phyloP scores from a whole-genome alignment of 1,140 invertebrate species.

The Maconellicoccus hirsutus region DNA sequence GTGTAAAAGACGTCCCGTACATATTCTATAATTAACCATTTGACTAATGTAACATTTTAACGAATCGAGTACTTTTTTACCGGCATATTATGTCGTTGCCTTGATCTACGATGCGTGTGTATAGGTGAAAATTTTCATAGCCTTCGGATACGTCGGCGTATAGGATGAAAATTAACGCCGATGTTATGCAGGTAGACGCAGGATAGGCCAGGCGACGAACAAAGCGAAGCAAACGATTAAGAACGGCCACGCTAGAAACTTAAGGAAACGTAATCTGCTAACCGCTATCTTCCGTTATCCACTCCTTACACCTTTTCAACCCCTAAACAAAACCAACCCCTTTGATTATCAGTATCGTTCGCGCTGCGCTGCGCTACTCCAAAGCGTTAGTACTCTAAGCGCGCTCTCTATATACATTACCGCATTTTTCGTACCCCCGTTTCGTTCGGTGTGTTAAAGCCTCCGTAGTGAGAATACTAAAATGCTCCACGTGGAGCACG shows the following conservation, averaged over 20 bases:
- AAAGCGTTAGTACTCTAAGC: slow-evolving; percentile 13
- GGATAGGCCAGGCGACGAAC: background rate
- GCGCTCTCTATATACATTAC: slow-evolving; percentile 22
- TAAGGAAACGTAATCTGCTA: slow-evolving; percentile 20
- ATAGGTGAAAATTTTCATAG: too few species aligned
- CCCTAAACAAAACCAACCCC: slow-evolving; percentile 27
- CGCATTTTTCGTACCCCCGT: background rate
- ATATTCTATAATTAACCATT: background rate
- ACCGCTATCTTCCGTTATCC: slow-evolving; percentile 12
- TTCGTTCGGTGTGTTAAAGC: slow-evolving; percentile 25
- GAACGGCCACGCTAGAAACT: slow-evolving; percentile 15
- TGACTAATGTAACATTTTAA: slow-evolving; percentile 5
- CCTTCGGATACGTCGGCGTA: too few species aligned
- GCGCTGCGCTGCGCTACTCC: slow-evolving; percentile 11
- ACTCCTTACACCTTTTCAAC: background rate
- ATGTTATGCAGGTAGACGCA: too few species aligned
- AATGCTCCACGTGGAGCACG: slow-evolving; percentile 26
- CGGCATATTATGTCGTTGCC: too few species aligned
- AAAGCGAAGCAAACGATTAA: background rate
- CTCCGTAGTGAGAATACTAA: slow-evolving; percentile 19
- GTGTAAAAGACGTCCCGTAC: background rate
- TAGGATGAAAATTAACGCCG: too few species aligned
- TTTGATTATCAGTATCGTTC: slow-evolving; percentile 32
- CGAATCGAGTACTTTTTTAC: background rate
- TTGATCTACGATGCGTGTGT: too few species aligned